Percentiles rank a stretch among this genome's conserved stretches.
Conservation (phyloP, 2,797 vertebrate genomes). For the Pangasius djambal region DNA sequence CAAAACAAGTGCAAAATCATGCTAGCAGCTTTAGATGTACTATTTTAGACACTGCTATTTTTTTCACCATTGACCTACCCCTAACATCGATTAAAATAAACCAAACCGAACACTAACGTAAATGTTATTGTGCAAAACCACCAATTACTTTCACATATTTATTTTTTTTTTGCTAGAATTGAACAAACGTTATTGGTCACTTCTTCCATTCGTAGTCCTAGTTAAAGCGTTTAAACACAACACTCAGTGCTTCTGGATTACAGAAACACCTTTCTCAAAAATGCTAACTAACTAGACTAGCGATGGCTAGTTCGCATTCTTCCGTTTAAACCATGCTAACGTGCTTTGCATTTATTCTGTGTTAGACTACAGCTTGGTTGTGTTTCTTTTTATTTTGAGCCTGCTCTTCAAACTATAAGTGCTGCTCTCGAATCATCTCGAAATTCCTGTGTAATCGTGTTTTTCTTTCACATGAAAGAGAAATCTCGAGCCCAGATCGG, state of each 20-base stretch:
- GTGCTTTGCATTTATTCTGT: neutral
- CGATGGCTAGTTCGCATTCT: neutral
- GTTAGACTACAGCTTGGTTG: neutral
- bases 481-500: neutral
- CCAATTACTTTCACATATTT: neutral
- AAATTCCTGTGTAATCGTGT: neutral
- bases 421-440: neutral
- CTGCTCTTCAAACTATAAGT: neutral
- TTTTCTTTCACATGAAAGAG: slow-evolving; percentile 24
- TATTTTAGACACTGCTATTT: neutral
- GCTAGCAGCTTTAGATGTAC: neutral
- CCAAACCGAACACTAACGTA: neutral
- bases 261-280: neutral
- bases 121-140: neutral
- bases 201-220: neutral
- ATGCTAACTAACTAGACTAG: neutral
- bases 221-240: neutral
- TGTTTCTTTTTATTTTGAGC: neutral
- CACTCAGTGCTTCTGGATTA: neutral
- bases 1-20: neutral
- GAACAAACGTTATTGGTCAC: neutral
- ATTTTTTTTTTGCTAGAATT: neutral
- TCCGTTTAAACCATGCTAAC: neutral
- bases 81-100: neutral
- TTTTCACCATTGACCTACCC: neutral